Conservation (phyloP, 2,888 invertebrate genomes). For the Aradus depressus region DNA sequence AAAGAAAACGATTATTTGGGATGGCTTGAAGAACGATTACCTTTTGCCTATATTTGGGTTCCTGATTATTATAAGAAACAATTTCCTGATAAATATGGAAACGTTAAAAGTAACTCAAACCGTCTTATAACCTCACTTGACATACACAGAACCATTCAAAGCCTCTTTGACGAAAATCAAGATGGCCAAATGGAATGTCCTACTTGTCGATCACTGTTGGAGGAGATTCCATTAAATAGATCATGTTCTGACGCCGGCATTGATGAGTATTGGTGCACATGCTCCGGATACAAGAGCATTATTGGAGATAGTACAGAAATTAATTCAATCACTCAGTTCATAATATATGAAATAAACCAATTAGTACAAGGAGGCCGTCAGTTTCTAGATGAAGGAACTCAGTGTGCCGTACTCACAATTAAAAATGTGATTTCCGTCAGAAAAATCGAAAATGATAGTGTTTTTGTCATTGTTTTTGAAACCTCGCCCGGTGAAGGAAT, state of each 20-base stretch:
- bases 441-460: conserved; percentile 37
- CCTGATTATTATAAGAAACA: conserved; percentile 49
- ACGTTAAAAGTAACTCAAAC: conserved; percentile 49
- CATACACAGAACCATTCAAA: conserved; percentile 56
- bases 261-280: conserved; percentile 64
- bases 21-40: conserved; percentile 66
- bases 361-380: neutral
- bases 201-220: conserved; percentile 48
- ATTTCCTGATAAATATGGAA: conserved; percentile 44
- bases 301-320: conserved; percentile 26
- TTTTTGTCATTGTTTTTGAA: conserved; percentile 49
- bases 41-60: conserved; percentile 56
- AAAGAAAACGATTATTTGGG: conserved; percentile 54
- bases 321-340: conserved; percentile 13
- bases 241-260: conserved; percentile 57
- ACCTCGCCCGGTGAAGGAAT: conserved; percentile 52
- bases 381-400: conserved; percentile 22
- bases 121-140: conserved; percentile 65
- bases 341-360: conserved; percentile 16
- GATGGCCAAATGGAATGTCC: conserved; percentile 39
- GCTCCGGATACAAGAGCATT: conserved; percentile 42
- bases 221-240: conserved; percentile 45
- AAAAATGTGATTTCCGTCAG: conserved; percentile 43
- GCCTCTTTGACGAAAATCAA: conserved; percentile 42
- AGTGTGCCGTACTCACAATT: conserved; percentile 44